Base-by-base conservation (phyloP, 1,140 invertebrate genomes). In the Lysiphlebus fabarum region DNA sequence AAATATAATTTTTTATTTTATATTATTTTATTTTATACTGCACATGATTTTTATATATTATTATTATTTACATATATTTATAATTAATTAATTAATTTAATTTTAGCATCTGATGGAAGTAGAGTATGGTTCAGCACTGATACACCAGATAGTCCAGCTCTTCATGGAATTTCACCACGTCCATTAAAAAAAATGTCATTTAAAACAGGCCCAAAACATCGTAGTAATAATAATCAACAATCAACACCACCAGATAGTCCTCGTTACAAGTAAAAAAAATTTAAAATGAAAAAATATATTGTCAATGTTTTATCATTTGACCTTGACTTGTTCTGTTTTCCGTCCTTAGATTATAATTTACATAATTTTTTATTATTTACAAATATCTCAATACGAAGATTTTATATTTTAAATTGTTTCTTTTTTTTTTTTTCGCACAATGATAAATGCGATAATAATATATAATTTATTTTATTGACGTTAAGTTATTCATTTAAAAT, bases 171-270 rank as follows among this genome's bases (percentile, higher is more conserved):
- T 61, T 81, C 82, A 33, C 79, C 82, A n/a, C 70, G 82, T 61
- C 80, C 82, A 1, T 70, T 79, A 36, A 83, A 83, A 61, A 82
- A 82, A 62, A 77, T 82, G 74, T 80, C 79, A 11, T 80, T 81
- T 58, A 80, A 79, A 56, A 73, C 72, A 8, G 75, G 75, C 43
- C 71, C 76, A 26, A 80, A 78, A 51, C 74, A 72, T 37, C 59
- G 56, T 12, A 57, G 47, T 51, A 76, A 68, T 44, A 65, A 69
- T 37, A 71, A 63, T 56, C 59, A 72, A 6, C 76, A 78, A 56
- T 63, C 74, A 0, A 80, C 78, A 6, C 78, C 78, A 33, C 78
- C 78, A 6, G 78, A 80, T 53, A 80, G 78, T 71, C 78, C 78
- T 11, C 70, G 75, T 66, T 79, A 79, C 56, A 79, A 79, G 69